Evolutionary conservation across 2,113 vertebrate genomes (phyloP), one percentile per base, ranked within the genome.

Genomic region (Lagenorhynchus albirostris): DNA sequence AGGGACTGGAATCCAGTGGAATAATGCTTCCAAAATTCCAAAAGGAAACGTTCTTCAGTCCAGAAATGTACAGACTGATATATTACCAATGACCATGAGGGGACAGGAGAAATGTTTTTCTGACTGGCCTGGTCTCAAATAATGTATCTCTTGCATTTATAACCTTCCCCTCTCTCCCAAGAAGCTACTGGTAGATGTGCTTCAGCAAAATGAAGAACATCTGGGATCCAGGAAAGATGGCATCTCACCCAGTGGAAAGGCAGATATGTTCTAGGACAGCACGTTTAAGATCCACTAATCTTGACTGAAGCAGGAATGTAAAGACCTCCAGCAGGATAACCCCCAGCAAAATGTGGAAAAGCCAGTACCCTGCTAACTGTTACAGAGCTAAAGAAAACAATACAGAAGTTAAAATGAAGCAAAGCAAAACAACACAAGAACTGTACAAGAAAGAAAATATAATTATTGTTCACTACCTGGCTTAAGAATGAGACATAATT

Each of bases 241-340:
- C 13, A 33, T 73, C 5, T n/a, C 31, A 38, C 7, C n/a, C 13
- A 6, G 8, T 12, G 14, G 20, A 67, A 73, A 86, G 17, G 6
- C n/a, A 33, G 20, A 60, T 20, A 60, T 15, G 5, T 29, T 65
- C 60, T 1, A n/a, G 7, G 47, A 77, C 23, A 53, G 1, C 7
- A 63, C 6, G 0, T 21, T 68, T 23, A 8, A 26, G 18, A 76
- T 23, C 6, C 60, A 29, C 6, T 17, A 17, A 58, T 53, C 13
- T 41, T 36, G 38, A 79, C 55, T 14, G 3, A 1, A 31, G 62
- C 6, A 33, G 29, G 0, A 6, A 1, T 2, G 0, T 25, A 23
- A 20, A 68, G 4, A 8, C 20, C 15, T 31, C 21, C 3, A 3
- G 20, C 15, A 85, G 47, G 23, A n/a, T 21, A 1, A 31, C 2